Percentiles rank a stretch among this genome's conserved stretches.
Conservation (phyloP, 92 coral and sea anemone genomes). For the Zoanthus sansibaricus region DNA sequence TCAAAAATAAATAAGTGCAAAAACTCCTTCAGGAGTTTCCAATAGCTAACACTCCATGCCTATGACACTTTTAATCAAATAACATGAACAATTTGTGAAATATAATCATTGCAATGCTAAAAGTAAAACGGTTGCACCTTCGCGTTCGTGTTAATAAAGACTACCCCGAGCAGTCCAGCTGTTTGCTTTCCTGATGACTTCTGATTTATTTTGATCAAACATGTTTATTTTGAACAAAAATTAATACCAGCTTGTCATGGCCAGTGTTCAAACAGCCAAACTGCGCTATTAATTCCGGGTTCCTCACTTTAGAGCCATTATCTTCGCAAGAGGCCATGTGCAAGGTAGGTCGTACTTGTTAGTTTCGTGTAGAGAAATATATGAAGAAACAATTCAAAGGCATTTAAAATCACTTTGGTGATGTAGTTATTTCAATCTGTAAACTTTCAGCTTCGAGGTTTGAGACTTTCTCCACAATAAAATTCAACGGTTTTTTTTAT, state of each 20-base stretch:
- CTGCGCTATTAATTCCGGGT: not conserved
- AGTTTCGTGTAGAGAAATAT: not conserved
- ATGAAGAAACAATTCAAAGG: too few species aligned
- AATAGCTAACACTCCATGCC: not conserved
- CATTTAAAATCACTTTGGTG: too few species aligned
- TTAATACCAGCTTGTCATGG: conserved; percentile 14
- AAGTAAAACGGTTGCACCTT: too few species aligned
- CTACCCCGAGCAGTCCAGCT: not conserved
- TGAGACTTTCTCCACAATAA: too few species aligned
- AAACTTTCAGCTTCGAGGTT: too few species aligned
- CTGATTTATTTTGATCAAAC: conserved; percentile 12
- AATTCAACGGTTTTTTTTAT: too few species aligned
- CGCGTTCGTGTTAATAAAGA: not conserved
- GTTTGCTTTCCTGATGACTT: conserved; percentile 19
- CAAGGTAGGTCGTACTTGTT: not conserved
- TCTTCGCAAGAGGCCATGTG: not conserved
- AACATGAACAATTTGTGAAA: not conserved
- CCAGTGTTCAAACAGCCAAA: conserved; percentile 12
- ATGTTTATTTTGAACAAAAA: conserved; percentile 23
- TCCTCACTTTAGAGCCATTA: not conserved
- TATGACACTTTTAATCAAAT: not conserved
- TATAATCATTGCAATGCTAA: not conserved
- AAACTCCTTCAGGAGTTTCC: not conserved
- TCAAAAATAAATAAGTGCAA: not conserved
- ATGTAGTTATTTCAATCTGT: too few species aligned